phyloP scores from a whole-genome alignment of 2,888 invertebrate genomes.

The Thecophora atra region DNA sequence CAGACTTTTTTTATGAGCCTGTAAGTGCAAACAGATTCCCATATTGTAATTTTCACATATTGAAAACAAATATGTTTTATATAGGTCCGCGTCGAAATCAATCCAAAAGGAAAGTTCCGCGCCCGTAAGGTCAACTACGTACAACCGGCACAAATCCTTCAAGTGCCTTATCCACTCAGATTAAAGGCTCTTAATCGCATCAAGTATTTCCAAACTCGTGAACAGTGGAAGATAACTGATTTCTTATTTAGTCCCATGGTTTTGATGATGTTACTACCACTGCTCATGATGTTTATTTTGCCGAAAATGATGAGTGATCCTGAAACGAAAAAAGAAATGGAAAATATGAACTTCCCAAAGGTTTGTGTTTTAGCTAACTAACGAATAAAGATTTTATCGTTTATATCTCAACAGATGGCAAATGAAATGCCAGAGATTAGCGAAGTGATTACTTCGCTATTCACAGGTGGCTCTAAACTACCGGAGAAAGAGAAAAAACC shows the following conservation, averaged over 20 bases:
- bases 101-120: slow-evolving; percentile 94
- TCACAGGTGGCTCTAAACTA: slow-evolving; percentile 74
- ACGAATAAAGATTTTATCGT: background rate
- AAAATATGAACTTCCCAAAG: slow-evolving; percentile 77
- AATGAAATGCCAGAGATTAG: slow-evolving; percentile 95
- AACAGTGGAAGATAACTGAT: slow-evolving; percentile 97
- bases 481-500: slow-evolving; percentile 62
- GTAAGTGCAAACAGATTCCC: slow-evolving; percentile 62
- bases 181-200: slow-evolving; percentile 84
- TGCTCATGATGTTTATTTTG: slow-evolving; percentile 88
- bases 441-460: slow-evolving; percentile 89
- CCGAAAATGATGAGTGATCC: slow-evolving; percentile 99
- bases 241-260: slow-evolving; percentile 98
- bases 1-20: slow-evolving; percentile 92
- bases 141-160: slow-evolving; percentile 88
- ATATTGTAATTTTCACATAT: background rate
- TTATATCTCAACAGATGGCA: slow-evolving; percentile 72
- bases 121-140: slow-evolving; percentile 94
- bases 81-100: slow-evolving; percentile 87
- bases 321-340: slow-evolving; percentile 94
- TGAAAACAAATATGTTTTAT: background rate
- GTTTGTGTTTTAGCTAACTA: slow-evolving; percentile 42
- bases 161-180: slow-evolving; percentile 91
- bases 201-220: slow-evolving; percentile 90
- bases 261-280: slow-evolving; percentile 95